phyloP scores from a whole-genome alignment of 2,797 vertebrate genomes.

The Manis crassicaudata region DNA sequence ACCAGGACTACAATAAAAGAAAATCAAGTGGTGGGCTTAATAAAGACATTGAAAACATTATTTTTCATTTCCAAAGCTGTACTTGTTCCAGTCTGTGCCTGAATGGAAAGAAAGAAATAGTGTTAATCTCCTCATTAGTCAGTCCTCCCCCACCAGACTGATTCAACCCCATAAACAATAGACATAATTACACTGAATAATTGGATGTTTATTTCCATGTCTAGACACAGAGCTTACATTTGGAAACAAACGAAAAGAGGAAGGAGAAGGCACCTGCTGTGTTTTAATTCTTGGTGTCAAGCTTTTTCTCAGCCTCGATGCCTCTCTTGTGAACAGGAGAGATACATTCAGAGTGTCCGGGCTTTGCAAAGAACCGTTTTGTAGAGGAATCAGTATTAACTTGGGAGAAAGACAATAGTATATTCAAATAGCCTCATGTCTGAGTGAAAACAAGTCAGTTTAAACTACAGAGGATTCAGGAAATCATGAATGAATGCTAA shows the following conservation, averaged over 20 bases:
- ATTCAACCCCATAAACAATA: constrained; percentile 53
- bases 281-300: constrained; percentile 59
- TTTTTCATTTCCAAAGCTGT: constrained; percentile 13
- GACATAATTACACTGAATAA: constrained; percentile 65
- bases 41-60: background rate
- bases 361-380: constrained; percentile 36
- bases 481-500: background rate
- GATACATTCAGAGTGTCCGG: constrained; percentile 12
- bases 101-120: constrained; percentile 51
- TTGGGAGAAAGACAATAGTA: constrained; percentile 7
- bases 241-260: constrained; percentile 49
- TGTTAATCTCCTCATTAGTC: constrained; percentile 35
- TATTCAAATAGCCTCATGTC: background rate
- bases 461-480: background rate
- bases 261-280: constrained; percentile 19
- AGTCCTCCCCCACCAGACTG: constrained; percentile 64
- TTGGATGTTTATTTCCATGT: constrained; percentile 49
- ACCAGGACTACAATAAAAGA: background rate
- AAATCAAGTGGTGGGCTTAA: background rate
- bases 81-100: constrained; percentile 13
- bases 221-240: constrained; percentile 55
- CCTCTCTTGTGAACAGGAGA: constrained; percentile 49
- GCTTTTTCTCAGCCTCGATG: background rate
- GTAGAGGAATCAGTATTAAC: background rate
- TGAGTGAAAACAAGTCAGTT: constrained; percentile 17